Percentiles rank a stretch among this genome's conserved stretches.
phyloP scores from a whole-genome alignment of 2,113 vertebrate genomes.

The Aphyosemion australe region DNA sequence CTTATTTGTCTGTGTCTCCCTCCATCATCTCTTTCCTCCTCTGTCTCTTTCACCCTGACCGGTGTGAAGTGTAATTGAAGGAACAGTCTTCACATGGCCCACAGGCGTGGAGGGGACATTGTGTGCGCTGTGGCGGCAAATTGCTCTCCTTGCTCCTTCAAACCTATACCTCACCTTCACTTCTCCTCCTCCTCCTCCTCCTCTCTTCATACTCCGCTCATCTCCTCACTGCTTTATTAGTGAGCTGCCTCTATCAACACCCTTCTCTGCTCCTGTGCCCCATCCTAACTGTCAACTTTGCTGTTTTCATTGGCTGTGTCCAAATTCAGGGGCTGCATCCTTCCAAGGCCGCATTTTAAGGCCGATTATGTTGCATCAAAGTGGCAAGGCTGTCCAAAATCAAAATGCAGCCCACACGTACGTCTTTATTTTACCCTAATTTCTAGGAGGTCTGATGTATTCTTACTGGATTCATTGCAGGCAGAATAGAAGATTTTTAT shows the following conservation, averaged over 20 bases:
- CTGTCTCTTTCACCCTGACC: slow-evolving; percentile 61
- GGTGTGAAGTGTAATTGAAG: slow-evolving; percentile 78
- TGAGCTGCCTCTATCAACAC: slow-evolving; percentile 45
- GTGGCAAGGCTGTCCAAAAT: too few species aligned
- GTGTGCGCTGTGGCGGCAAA: slow-evolving; percentile 79
- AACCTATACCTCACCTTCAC: slow-evolving; percentile 63
- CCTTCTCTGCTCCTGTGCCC: background rate
- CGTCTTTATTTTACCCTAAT: too few species aligned
- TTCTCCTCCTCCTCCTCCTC: slow-evolving; percentile 44
- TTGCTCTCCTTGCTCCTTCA: slow-evolving; percentile 74
- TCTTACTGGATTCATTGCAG: too few species aligned
- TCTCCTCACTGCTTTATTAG: slow-evolving; percentile 65
- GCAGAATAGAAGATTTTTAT: too few species aligned
- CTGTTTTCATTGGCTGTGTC: slow-evolving; percentile 16
- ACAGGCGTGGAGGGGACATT: slow-evolving; percentile 78
- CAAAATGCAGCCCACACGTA: too few species aligned
- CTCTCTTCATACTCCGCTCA: slow-evolving; percentile 54
- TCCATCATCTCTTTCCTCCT: slow-evolving; percentile 26
- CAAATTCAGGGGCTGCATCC: too few species aligned
- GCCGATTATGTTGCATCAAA: too few species aligned
- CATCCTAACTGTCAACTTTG: slow-evolving; percentile 18
- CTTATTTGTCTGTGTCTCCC: slow-evolving; percentile 34
- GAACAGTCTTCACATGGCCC: slow-evolving; percentile 76
- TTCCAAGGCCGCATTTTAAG: too few species aligned
- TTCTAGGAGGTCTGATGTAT: too few species aligned